Evolutionary conservation across 2,113 vertebrate genomes (phyloP).

Genomic region (Halcyon malimbica): DNA sequence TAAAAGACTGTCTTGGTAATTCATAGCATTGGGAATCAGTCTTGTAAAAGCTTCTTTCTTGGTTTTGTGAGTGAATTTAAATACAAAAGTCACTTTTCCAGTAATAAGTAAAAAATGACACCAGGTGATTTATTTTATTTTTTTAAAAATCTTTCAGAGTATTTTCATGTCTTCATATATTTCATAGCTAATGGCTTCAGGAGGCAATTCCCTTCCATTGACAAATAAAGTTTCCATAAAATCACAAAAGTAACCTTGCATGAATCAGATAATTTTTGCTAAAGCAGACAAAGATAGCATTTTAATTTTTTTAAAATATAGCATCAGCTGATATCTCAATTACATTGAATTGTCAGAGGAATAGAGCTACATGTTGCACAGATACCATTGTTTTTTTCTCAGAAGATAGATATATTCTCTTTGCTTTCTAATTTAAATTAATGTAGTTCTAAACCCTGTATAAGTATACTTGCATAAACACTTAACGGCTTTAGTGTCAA

Average conservation of each 20-base stretch:
- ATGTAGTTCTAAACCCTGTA: neutral
- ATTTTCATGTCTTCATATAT: neutral
- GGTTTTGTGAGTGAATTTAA: neutral
- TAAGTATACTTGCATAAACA: neutral
- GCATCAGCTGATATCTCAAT: neutral
- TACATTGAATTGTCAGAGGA: neutral
- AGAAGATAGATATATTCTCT: neutral
- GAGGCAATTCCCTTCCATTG: neutral
- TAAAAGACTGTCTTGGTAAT: neutral
- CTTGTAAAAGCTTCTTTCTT: neutral
- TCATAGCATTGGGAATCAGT: neutral
- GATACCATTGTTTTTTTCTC: neutral
- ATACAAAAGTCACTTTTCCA: neutral
- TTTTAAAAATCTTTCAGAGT: neutral
- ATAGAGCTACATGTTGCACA: neutral
- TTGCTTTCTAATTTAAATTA: neutral
- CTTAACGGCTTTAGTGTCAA: neutral
- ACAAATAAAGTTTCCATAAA: neutral
- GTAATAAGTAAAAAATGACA: rapidly evolving
- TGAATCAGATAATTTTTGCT: neutral
- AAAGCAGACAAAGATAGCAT: neutral
- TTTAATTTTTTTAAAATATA: neutral
- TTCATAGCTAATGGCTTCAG: neutral
- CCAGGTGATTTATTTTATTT: rapidly evolving
- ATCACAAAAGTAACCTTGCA: neutral